phyloP scores from a whole-genome alignment of 1,140 invertebrate species.

The Metopolophium dirhodum region DNA sequence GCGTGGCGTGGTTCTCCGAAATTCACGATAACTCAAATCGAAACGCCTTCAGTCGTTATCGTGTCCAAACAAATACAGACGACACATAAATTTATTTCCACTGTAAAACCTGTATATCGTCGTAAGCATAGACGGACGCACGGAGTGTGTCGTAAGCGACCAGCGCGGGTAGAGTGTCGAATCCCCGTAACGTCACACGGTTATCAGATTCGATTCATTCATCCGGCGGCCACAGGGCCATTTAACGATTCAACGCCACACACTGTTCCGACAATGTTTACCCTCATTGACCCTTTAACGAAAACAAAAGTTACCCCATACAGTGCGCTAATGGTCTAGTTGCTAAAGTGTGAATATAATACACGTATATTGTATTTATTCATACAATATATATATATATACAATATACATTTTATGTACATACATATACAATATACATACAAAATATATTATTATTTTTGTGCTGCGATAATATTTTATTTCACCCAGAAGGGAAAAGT shows the following conservation, averaged over 20 bases:
- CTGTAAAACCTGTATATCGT: not conserved
- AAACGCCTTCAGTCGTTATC: not conserved
- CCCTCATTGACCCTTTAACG: too few species aligned
- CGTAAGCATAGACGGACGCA: not conserved
- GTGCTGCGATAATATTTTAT: not conserved
- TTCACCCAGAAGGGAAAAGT: not conserved
- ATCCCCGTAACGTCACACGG: not conserved
- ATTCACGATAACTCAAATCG: not conserved
- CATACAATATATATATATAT: not conserved
- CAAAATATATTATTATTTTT: not conserved
- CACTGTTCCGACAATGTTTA: not conserved
- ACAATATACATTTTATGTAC: not conserved
- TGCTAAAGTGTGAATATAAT: not conserved
- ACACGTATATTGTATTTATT: not conserved
- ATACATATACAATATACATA: not conserved
- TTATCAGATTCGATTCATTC: conserved; percentile 1
- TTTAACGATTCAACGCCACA: not conserved
- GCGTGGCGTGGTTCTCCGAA: not conserved
- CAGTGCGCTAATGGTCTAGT: not conserved
- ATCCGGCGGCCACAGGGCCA: not conserved
- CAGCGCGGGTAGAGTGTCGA: not conserved
- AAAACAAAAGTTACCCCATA: conserved; percentile 2
- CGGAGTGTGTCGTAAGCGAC: not conserved
- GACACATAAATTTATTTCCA: not conserved
- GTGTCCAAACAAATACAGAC: not conserved